A percentile compares a stretch with the other conserved stretches of the same genome.
phyloP scores from a whole-genome alignment of 2,888 invertebrate genomes.

The Drosophila putrida region DNA sequence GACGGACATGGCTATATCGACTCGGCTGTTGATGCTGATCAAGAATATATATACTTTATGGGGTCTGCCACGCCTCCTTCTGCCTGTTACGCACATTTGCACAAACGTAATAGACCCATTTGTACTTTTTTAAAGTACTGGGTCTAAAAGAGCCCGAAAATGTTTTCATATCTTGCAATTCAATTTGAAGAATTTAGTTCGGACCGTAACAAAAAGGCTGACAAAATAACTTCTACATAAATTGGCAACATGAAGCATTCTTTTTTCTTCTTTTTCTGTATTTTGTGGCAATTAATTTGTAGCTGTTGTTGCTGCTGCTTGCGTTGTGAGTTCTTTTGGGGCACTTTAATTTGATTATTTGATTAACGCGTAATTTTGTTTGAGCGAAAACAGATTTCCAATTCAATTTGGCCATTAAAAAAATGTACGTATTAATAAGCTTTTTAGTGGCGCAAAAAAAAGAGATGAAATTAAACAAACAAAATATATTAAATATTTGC shows the following conservation, averaged over 20 bases:
- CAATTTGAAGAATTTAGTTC: constrained; percentile 15
- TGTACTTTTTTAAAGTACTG: no score
- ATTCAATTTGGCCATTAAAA: constrained; percentile 41
- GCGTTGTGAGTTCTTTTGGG: neutral
- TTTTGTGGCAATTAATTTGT: constrained; percentile 1
- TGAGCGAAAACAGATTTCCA: constrained; percentile 48
- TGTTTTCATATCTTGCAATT: constrained; percentile 38
- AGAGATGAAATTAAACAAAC: constrained; percentile 9
- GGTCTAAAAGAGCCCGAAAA: neutral
- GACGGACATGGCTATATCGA: no score
- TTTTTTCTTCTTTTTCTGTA: no score
- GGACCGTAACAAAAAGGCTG: constrained; percentile 2
- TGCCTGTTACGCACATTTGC: no score
- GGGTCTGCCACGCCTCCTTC: no score
- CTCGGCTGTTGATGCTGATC: no score
- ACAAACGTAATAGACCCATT: no score
- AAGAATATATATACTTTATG: no score
- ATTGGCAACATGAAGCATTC: neutral
- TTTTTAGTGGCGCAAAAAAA: constrained; percentile 3
- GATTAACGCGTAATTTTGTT: constrained; percentile 45
- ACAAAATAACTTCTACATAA: constrained; percentile 14
- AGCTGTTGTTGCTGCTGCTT: neutral
- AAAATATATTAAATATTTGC: constrained; percentile 19
- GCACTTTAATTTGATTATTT: constrained; percentile 45
- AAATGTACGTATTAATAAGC: constrained; percentile 21